A percentile compares a stretch with the other conserved stretches of the same genome.
phyloP scores from a whole-genome alignment of 2,888 invertebrate genomes.

The Amorpha juglandis region DNA sequence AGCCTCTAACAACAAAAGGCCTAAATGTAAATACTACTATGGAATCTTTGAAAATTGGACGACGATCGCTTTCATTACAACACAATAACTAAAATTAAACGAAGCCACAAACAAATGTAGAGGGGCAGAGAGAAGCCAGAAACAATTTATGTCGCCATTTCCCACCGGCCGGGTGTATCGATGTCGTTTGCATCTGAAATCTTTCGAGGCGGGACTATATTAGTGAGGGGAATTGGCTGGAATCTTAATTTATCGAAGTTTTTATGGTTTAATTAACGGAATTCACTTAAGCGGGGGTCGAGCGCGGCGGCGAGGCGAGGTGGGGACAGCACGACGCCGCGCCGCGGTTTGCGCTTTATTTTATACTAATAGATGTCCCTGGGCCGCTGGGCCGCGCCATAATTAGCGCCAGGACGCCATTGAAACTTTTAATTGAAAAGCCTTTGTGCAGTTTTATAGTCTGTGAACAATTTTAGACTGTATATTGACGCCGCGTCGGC shows the following conservation, averaged over 20 bases:
- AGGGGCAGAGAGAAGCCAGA: conserved; percentile 53
- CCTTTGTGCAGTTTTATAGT: conserved; percentile 80
- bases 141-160: conserved; percentile 67
- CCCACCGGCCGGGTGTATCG: conserved; percentile 68
- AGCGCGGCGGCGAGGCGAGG: conserved; percentile 44
- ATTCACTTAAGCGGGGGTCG: conserved; percentile 78
- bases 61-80: conserved; percentile 48
- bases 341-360: conserved; percentile 71
- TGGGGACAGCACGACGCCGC: conserved; percentile 47
- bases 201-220: conserved; percentile 76
- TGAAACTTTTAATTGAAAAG: conserved; percentile 84
- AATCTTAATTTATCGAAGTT: conserved; percentile 85
- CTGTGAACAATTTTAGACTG: conserved; percentile 72
- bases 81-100: conserved; percentile 71
- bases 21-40: conserved; percentile 47
- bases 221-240: conserved; percentile 82
- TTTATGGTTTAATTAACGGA: conserved; percentile 86
- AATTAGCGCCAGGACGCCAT: conserved; percentile 77
- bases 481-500: conserved; percentile 57
- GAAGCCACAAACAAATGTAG: conserved; percentile 75
- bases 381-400: conserved; percentile 61
- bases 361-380: conserved; percentile 78
- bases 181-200: conserved; percentile 83
- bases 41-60: conserved; percentile 52
- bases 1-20: conserved; percentile 23